Percentiles rank a stretch among this genome's conserved stretches.
phyloP scores from a whole-genome alignment of 2,888 invertebrate species.

The Erebia aethiops region DNA sequence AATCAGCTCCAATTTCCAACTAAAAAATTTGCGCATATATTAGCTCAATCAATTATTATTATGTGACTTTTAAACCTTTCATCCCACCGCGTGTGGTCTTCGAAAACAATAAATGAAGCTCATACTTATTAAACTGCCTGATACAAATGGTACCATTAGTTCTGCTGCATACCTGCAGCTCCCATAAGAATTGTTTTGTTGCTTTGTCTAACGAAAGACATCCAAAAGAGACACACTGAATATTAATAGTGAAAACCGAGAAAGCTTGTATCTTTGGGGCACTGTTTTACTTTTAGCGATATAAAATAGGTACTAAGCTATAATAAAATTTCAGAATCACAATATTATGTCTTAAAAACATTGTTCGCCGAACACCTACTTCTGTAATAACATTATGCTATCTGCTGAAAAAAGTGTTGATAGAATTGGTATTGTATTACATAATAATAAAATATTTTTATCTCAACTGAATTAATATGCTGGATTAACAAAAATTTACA shows the following conservation, averaged over 20 bases:
- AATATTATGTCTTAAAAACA: too few species aligned
- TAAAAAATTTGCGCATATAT: background rate
- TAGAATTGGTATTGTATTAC: too few species aligned
- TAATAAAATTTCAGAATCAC: too few species aligned
- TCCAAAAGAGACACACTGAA: slow-evolving; percentile 26
- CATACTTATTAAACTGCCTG: slow-evolving; percentile 29
- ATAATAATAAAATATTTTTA: too few species aligned
- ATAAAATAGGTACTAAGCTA: background rate
- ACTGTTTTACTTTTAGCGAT: slow-evolving; percentile 7
- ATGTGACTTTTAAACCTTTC: background rate
- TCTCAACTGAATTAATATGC: too few species aligned
- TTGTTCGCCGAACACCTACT: too few species aligned
- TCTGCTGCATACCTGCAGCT: slow-evolving; percentile 18
- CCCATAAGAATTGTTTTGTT: slow-evolving; percentile 26
- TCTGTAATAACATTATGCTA: too few species aligned
- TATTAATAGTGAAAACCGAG: slow-evolving; percentile 25
- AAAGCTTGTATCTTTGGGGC: slow-evolving; percentile 17
- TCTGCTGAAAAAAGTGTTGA: too few species aligned
- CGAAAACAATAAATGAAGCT: slow-evolving; percentile 24
- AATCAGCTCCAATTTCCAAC: background rate
- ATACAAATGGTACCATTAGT: slow-evolving; percentile 28
- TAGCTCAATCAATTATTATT: background rate
- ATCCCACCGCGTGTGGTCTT: slow-evolving; percentile 18
- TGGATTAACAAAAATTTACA: too few species aligned
- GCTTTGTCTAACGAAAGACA: slow-evolving; percentile 25